Conservation (phyloP, 2,888 invertebrate genomes). For the Hypomecis atomaria region DNA sequence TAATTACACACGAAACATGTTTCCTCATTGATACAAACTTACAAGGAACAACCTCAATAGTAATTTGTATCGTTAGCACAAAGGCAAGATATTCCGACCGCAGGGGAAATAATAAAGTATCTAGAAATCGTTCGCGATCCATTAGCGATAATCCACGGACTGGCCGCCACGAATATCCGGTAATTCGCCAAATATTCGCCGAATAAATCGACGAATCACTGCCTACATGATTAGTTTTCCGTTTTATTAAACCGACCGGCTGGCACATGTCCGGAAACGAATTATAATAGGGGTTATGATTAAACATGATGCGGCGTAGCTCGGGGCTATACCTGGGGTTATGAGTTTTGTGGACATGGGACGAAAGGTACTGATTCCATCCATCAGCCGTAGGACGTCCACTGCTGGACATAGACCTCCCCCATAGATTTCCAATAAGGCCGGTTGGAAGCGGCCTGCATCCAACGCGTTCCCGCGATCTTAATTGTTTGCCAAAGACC, state of each 20-base stretch:
- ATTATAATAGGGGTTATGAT: not conserved
- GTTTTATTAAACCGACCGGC: not conserved
- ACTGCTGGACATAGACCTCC: too few species aligned
- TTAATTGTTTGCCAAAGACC: too few species aligned
- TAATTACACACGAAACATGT: too few species aligned
- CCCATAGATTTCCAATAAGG: too few species aligned
- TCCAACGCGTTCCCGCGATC: too few species aligned
- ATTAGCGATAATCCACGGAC: constrained; percentile 3
- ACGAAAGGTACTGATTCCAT: too few species aligned
- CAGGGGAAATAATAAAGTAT: constrained; percentile 12
- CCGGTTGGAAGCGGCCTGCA: too few species aligned
- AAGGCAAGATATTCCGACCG: not conserved
- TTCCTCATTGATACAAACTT: not conserved
- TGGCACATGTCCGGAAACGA: not conserved
- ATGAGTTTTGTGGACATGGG: too few species aligned
- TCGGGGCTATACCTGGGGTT: too few species aligned
- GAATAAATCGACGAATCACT: constrained; percentile 6
- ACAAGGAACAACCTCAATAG: not conserved
- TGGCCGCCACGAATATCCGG: not conserved
- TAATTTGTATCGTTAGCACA: constrained; percentile 8
- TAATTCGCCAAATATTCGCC: not conserved
- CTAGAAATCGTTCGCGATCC: constrained; percentile 4
- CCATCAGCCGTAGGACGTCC: too few species aligned
- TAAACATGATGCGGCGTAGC: not conserved
- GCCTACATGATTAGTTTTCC: constrained; percentile 3